Conservation (phyloP, 2,888 invertebrate genomes). For the Itoplectis maculator region DNA sequence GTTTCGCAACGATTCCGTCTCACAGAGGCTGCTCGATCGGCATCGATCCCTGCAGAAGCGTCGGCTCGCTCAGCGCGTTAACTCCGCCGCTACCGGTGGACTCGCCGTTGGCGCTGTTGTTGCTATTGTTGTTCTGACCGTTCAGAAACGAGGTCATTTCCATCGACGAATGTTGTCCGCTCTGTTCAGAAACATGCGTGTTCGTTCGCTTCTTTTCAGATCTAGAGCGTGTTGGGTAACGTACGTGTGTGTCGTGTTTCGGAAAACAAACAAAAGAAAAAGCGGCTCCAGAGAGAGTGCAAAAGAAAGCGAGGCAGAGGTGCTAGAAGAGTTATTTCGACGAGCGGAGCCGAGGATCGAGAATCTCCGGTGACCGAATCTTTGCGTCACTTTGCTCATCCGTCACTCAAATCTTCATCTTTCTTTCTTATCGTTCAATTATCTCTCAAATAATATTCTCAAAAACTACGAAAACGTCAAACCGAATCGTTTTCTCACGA, state of each 20-base stretch:
- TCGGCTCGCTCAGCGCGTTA: constrained; percentile 73
- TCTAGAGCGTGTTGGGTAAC: constrained; percentile 83
- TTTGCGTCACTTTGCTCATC: neutral
- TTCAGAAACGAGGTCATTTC: constrained; percentile 84
- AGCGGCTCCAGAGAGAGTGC: constrained; percentile 73
- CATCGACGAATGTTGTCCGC: constrained; percentile 83
- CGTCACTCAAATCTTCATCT: neutral
- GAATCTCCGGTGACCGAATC: constrained; percentile 10
- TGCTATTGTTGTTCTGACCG: constrained; percentile 84
- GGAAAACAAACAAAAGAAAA: constrained; percentile 74
- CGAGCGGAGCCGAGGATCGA: constrained; percentile 71
- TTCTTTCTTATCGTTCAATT: too few species aligned
- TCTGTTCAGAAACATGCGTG: constrained; percentile 84
- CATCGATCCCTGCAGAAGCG: constrained; percentile 75
- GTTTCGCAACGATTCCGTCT: constrained; percentile 39
- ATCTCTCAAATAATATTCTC: too few species aligned
- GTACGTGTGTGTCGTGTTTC: constrained; percentile 80
- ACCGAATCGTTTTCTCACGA: too few species aligned
- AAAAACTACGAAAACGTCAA: too few species aligned
- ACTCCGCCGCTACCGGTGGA: constrained; percentile 74
- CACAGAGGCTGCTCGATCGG: constrained; percentile 78
- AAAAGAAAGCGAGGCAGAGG: constrained; percentile 74
- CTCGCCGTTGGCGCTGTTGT: constrained; percentile 78
- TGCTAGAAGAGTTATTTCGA: constrained; percentile 68
- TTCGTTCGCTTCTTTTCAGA: constrained; percentile 84